These are phyloP conservation scores for Menidia beryllina DNA, from an alignment of 2,113 vertebrate genomes.

Conservation along the genomic window DNA sequence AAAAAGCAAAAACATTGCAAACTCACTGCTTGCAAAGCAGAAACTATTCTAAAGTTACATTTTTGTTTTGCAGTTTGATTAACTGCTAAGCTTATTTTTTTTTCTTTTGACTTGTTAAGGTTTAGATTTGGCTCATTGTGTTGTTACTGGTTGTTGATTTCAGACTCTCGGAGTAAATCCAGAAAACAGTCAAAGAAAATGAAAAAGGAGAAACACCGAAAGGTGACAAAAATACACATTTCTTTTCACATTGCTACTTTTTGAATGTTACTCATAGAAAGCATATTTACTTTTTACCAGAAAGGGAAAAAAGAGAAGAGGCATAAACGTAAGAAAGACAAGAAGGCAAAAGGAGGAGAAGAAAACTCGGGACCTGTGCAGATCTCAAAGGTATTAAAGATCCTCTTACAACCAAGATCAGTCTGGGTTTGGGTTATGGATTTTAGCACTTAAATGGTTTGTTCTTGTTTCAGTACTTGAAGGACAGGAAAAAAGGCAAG, in stretches of 20 bases:
- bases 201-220: conserved; percentile 90
- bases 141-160: conserved; percentile 23
- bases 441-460: background rate
- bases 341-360: conserved; percentile 85
- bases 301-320: conserved; percentile 90
- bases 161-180: conserved; percentile 83
- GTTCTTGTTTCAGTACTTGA: conserved; percentile 84
- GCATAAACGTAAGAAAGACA: conserved; percentile 88
- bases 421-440: background rate
- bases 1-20: no score
- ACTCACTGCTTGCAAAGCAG: no score
- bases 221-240: conserved; percentile 72
- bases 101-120: background rate
- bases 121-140: background rate
- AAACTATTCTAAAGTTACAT: no score
- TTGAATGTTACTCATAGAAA: background rate
- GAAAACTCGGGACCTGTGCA: conserved; percentile 85
- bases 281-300: conserved; percentile 61
- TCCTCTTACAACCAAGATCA: conserved; percentile 48
- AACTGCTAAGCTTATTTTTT: background rate
- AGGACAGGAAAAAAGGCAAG: conserved; percentile 89
- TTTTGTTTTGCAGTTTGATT: background rate
- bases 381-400: conserved; percentile 87
- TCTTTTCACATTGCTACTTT: background rate
- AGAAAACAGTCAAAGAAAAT: conserved; percentile 87